Conservation (phyloP, 2,797 vertebrate species). For the Schizothorax lantsangensis region DNA sequence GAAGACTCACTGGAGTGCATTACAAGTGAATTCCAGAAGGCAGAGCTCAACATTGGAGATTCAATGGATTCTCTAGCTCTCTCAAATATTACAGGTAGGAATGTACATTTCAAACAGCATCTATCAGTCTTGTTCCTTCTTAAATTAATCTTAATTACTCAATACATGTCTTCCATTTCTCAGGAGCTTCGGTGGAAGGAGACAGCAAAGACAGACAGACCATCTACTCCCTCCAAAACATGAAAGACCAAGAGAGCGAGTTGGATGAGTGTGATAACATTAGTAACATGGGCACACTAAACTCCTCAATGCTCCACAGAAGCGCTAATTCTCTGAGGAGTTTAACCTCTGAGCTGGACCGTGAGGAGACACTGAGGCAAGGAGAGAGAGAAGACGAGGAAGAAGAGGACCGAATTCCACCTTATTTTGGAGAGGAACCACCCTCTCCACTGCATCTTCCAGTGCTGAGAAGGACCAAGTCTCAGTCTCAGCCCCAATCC, state of each 20-base stretch:
- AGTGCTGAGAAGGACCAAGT: conserved; percentile 89
- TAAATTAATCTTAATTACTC: neutral
- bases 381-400: conserved; percentile 62
- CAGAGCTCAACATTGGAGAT: conserved; percentile 86
- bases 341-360: conserved; percentile 83
- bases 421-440: conserved; percentile 72
- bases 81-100: conserved; percentile 95
- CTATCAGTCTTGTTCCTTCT: neutral
- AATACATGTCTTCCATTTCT: conserved; percentile 1
- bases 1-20: conserved; percentile 92
- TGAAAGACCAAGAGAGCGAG: conserved; percentile 80
- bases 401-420: conserved; percentile 61
- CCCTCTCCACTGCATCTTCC: conserved; percentile 84
- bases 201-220: conserved; percentile 84
- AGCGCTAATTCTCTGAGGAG: conserved; percentile 90
- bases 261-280: conserved; percentile 91
- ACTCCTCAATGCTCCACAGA: conserved; percentile 93
- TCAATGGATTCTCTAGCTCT: conserved; percentile 96
- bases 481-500: conserved; percentile 88
- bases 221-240: conserved; percentile 85
- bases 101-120: neutral
- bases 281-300: conserved; percentile 96
- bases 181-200: conserved; percentile 91
- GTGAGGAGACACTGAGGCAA: conserved; percentile 69
- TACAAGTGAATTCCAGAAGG: conserved; percentile 87